Evolutionary conservation across 2,113 vertebrate genomes (phyloP).

Genomic region (Rhynchomys soricoides): DNA sequence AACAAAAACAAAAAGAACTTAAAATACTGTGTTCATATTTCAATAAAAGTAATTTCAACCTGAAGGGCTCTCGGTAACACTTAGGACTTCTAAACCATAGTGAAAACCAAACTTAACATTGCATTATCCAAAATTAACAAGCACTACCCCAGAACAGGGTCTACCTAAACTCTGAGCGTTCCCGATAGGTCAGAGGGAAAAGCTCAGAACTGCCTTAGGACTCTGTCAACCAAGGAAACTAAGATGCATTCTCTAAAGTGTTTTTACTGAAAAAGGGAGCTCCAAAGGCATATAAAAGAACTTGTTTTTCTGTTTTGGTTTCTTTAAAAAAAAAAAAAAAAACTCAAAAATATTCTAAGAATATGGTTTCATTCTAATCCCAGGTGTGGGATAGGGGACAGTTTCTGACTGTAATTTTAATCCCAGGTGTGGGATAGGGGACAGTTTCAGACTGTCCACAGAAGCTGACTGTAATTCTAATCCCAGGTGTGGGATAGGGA

Average conservation of each 20-base stretch:
- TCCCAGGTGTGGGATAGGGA: too few relatives aligned
- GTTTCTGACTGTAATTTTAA: too few relatives aligned
- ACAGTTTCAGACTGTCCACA: too few relatives aligned
- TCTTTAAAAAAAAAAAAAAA: too few relatives aligned
- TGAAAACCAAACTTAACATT: neutral
- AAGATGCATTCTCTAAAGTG: neutral
- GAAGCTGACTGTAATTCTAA: too few relatives aligned
- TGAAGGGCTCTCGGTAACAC: neutral
- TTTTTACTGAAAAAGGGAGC: conserved; percentile 19
- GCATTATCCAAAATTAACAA: conserved; percentile 6
- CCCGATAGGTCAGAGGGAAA: neutral
- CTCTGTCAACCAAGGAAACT: conserved; percentile 52
- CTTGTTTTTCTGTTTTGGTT: neutral
- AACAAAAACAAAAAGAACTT: neutral
- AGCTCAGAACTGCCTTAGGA: conserved; percentile 1
- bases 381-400: too few relatives aligned
- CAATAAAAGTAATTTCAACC: neutral
- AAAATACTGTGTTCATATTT: neutral
- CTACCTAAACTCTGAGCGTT: neutral
- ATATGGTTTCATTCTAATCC: too few relatives aligned
- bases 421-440: too few relatives aligned
- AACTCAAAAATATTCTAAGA: too few relatives aligned
- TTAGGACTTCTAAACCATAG: neutral
- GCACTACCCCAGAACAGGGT: neutral
- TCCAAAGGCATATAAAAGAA: conserved; percentile 33